Percentiles rank a stretch among this genome's conserved stretches.
Evolutionary conservation across 2,797 vertebrate species (phyloP).

Genomic region (Rhinophrynus dorsalis): DNA sequence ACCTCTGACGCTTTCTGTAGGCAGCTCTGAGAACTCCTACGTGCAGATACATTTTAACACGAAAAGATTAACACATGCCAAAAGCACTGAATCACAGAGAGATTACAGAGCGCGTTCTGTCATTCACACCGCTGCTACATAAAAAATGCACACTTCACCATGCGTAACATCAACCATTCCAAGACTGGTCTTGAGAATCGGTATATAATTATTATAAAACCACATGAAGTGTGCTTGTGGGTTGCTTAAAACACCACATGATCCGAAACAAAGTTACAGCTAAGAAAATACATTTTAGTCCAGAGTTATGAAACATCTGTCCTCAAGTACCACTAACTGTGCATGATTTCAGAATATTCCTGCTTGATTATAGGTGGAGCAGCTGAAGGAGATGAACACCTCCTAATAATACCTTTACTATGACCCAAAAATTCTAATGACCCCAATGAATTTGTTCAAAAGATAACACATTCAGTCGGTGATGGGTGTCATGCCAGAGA

Average conservation of each 20-base stretch:
- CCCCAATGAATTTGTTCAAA: no score
- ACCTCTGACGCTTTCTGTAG: conserved; percentile 23
- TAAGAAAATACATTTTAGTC: no score
- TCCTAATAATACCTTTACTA: no score
- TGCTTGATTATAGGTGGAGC: no score
- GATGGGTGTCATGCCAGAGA: no score
- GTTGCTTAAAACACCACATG: background rate
- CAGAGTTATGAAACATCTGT: no score
- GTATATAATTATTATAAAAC: no score
- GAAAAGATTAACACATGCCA: conserved; percentile 36
- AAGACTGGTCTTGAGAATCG: background rate
- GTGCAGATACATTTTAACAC: conserved; percentile 12
- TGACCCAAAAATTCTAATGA: no score
- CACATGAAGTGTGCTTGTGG: background rate
- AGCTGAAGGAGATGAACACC: no score
- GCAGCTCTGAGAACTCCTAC: conserved; percentile 27
- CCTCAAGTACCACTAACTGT: no score
- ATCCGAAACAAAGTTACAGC: background rate
- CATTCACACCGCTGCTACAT: background rate
- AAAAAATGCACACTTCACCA: background rate
- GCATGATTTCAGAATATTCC: no score
- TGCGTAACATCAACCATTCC: background rate
- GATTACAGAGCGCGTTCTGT: background rate
- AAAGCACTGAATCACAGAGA: conserved; percentile 24
- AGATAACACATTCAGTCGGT: no score